Evolutionary conservation across 2,888 invertebrate genomes (phyloP), one percentile per base, ranked within the genome.

Genomic region (Aporophyla nigra): DNA sequence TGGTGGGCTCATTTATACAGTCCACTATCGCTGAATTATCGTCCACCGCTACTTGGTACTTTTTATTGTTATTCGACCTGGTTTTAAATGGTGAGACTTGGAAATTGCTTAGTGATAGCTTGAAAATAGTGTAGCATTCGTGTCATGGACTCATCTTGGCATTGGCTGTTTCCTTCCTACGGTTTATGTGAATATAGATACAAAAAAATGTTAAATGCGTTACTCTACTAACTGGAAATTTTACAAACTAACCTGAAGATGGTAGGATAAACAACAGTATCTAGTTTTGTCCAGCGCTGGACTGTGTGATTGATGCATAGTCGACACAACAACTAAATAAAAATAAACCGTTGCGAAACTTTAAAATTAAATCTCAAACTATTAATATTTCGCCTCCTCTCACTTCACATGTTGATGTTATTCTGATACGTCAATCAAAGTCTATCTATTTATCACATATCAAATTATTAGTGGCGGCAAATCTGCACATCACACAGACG

Each of bases 51-150:
- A 82, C 78, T 80, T 75, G 76, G 70, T 73, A 80, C 68, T 68
- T 88, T 78, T 78, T 79, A 83, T 86, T 86, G 79, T 84, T 69
- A 66, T 62, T 66, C 63, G 87, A 86, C 81, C 88, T 88, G 77
- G 73, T 88, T 87, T 84, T 75, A 65, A 76, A 74, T 71, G 33
- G 40, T 71, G 58, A 66, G 68, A 63, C 66, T 79, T 49, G 51
- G 61, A 71, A 71, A 72, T 71, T 66, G n/a, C 14, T 68, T 63
- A 14, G 58, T 65, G 58, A 71, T 70, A 72, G 24, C 21, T 10
- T 19, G 43, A 62, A 53, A 21, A 33, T 58, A 56, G 12, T 74
- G n/a, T 58, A 51, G n/a, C 43, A 84, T 79, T 79, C 19, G 58
- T 74, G 85, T 73, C 82, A 85, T 12, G 72, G 76, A n/a, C 54